These are phyloP conservation scores for Elachura formosa DNA, from an alignment of 2,113 vertebrate genomes.

Conservation along the genomic window DNA sequence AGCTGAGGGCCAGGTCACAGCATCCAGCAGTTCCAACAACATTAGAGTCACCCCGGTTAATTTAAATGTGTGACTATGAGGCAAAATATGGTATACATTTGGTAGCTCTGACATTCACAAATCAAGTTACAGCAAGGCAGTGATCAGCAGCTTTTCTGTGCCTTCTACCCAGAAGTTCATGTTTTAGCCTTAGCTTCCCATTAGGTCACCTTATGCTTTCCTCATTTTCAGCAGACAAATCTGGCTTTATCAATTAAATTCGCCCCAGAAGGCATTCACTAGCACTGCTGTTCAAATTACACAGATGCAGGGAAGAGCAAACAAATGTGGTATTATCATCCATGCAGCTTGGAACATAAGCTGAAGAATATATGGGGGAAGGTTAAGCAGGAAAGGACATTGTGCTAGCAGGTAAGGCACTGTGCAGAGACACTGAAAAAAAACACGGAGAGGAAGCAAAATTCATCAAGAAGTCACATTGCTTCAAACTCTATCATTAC, in stretches of 20 bases:
- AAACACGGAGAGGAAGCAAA: not conserved
- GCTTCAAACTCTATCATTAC: not conserved
- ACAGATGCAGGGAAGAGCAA: not conserved
- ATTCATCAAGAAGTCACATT: not conserved
- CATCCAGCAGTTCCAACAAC: not conserved
- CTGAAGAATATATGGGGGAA: not conserved
- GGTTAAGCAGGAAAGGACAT: not conserved
- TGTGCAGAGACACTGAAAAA: not conserved
- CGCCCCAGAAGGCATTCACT: not conserved
- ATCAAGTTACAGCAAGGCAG: not conserved
- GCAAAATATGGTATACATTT: not conserved
- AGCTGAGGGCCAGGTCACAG: not conserved
- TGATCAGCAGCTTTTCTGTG: not conserved
- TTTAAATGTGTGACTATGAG: not conserved
- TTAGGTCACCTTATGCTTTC: not conserved
- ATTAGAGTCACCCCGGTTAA: not conserved
- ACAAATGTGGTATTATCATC: not conserved
- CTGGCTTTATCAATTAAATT: not conserved
- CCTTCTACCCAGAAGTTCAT: not conserved
- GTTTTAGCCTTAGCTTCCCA: not conserved
- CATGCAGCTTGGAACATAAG: not conserved
- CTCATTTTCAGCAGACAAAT: constrained; percentile 3
- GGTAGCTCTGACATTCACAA: not conserved
- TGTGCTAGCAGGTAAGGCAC: not conserved
- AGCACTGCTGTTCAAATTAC: not conserved